Base-by-base conservation (phyloP, 2,888 invertebrate species). In the Brachypterus glaber region DNA sequence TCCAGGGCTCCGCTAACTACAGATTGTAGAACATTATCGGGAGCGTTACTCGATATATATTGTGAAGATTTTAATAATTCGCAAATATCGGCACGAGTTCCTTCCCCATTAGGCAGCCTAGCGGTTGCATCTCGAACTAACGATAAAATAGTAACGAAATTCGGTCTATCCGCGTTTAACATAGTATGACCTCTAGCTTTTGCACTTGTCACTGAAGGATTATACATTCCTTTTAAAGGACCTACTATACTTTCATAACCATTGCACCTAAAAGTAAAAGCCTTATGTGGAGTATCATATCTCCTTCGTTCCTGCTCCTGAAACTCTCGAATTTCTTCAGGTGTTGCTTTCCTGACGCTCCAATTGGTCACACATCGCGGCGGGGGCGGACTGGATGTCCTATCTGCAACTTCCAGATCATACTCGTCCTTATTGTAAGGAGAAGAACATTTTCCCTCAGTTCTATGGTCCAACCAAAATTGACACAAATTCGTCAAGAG, bases 51-150 rank as follows among this genome's bases (percentile, higher is more conserved):
- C 3, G 70, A 66, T 49, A 77, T 70, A 64, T 73, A 77, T 49
- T 77, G 76, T 0, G 76, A 76, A 60, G 74, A 74, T 55, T 76
- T 76, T 35, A 95, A 69, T 43, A 95, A 68, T 53, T 89, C 89
- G 54, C 92, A 86, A 37, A 95, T 89, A 56, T 95, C 92, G 1
- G 86, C 82, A 2, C 92, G 68, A 0, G 92, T 90, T 9, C 91
- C 95, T 68, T 93, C 91, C 0, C 95, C 93, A 62, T 93, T 93
- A 1, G 95, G 95, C 49, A 95, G 69, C 13, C 95, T 72, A 0
- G 95, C 92, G 0, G 91, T 85, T 1, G 95, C 90, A 69, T 95
- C 95, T 21, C 93, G 72, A n/a, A 95, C 90, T 29, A 95, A 68
- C 3, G 92, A 86, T 17, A 89, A 67, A 53, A 95, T 88, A 21